Evolutionary conservation across 2,113 vertebrate species (phyloP).

Genomic region (Raja brachyura): DNA sequence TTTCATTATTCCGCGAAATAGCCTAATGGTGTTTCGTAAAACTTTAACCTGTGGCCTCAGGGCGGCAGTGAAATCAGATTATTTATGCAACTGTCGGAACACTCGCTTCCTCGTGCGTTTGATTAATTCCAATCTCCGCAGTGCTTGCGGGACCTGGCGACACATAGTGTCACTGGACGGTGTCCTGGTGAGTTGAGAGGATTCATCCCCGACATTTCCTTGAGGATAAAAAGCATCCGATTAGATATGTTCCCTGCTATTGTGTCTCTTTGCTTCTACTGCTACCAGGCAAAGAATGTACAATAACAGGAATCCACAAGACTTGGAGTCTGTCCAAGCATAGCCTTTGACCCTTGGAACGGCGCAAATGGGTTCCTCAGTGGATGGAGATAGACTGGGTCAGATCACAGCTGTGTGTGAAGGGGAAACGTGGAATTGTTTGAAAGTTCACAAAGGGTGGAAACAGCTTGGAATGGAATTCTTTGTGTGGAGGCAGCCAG

Average conservation of each 20-base stretch:
- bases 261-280: background rate
- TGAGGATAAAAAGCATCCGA: conserved; percentile 18
- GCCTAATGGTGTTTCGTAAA: background rate
- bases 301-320: conserved; percentile 32
- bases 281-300: background rate
- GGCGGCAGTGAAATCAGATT: background rate
- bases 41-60: background rate
- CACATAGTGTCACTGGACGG: background rate
- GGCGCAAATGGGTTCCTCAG: background rate
- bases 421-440: background rate
- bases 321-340: background rate
- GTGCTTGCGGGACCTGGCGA: background rate
- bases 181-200: background rate
- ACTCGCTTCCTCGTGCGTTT: background rate
- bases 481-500: background rate
- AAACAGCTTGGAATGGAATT: background rate
- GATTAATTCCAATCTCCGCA: background rate
- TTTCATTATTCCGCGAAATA: background rate
- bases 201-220: background rate
- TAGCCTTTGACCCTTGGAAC: background rate
- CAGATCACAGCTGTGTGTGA: background rate
- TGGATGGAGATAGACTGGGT: background rate
- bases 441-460: background rate
- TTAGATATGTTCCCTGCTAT: conserved; percentile 7
- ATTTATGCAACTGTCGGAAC: background rate